Percentiles rank a stretch among this genome's conserved stretches.
Evolutionary conservation across 2,113 vertebrate genomes (phyloP).

Genomic region (Pelobates fuscus): DNA sequence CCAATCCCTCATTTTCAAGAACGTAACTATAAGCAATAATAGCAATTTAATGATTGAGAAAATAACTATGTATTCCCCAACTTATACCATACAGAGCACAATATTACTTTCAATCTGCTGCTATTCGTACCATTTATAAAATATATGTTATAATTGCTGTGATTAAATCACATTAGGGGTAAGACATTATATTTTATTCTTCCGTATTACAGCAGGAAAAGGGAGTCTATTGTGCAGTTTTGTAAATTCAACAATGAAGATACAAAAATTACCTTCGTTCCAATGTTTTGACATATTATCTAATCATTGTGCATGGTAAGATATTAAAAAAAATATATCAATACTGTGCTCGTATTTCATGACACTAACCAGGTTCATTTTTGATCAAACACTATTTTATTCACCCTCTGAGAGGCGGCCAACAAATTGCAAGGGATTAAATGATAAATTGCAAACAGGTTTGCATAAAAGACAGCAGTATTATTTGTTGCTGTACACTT

Average conservation of each 20-base stretch:
- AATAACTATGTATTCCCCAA: slow-evolving; percentile 25
- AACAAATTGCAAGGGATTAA: too few relatives aligned
- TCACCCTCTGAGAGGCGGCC: too few relatives aligned
- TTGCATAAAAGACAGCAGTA: too few relatives aligned
- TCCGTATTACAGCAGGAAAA: slow-evolving; percentile 11
- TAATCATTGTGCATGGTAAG: not conserved
- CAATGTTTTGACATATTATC: slow-evolving; percentile 31
- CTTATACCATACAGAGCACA: slow-evolving; percentile 24
- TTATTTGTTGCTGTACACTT: too few relatives aligned
- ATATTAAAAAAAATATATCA: too few relatives aligned
- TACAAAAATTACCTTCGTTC: not conserved
- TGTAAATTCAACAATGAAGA: slow-evolving; percentile 8
- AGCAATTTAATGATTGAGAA: slow-evolving; percentile 17
- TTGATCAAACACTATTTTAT: too few relatives aligned
- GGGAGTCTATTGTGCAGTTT: slow-evolving; percentile 34
- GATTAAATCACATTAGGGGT: slow-evolving; percentile 26
- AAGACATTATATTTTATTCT: slow-evolving; percentile 33
- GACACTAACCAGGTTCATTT: too few relatives aligned
- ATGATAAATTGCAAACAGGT: too few relatives aligned
- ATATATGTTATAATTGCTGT: slow-evolving; percentile 18
- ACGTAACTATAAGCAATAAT: slow-evolving; percentile 17
- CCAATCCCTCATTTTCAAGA: slow-evolving; percentile 4
- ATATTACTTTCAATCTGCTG: slow-evolving; percentile 11
- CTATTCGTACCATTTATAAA: slow-evolving; percentile 19
- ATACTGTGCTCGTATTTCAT: too few relatives aligned